phyloP scores from a whole-genome alignment of 1,140 invertebrate species.

The Apis florea region DNA sequence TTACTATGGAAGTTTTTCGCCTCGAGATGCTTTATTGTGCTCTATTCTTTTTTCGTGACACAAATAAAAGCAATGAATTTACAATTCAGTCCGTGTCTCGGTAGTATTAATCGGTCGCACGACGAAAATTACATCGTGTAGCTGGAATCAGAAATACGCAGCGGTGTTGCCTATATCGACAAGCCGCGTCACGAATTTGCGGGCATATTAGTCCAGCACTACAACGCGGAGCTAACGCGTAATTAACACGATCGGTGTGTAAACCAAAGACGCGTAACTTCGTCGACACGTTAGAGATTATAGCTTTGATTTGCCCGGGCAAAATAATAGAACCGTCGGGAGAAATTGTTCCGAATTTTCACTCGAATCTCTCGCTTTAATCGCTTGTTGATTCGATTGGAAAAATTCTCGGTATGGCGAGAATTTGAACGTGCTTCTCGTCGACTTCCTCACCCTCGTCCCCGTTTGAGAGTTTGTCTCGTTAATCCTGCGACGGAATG shows the following conservation, averaged over 20 bases:
- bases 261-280: constrained; percentile 18
- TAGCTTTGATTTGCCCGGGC: constrained; percentile 7
- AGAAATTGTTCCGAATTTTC: too few relatives aligned
- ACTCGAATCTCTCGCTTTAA: neutral
- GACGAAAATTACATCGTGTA: neutral
- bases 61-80: too few relatives aligned
- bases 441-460: neutral
- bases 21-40: too few relatives aligned
- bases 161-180: neutral
- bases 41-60: too few relatives aligned
- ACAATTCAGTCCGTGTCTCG: too few relatives aligned
- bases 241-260: constrained; percentile 29
- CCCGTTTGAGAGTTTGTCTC: neutral
- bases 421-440: neutral
- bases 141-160: neutral
- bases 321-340: too few relatives aligned
- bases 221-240: constrained; percentile 9
- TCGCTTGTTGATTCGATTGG: neutral
- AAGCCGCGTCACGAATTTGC: constrained; percentile 25
- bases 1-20: neutral
- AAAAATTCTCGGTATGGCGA: too few relatives aligned
- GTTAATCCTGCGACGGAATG: neutral
- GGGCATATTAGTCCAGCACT: constrained; percentile 43
- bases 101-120: constrained; percentile 1
- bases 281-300: neutral